Conservation (phyloP, 2,113 vertebrate species). For the Reinhardtius hippoglossoides region DNA sequence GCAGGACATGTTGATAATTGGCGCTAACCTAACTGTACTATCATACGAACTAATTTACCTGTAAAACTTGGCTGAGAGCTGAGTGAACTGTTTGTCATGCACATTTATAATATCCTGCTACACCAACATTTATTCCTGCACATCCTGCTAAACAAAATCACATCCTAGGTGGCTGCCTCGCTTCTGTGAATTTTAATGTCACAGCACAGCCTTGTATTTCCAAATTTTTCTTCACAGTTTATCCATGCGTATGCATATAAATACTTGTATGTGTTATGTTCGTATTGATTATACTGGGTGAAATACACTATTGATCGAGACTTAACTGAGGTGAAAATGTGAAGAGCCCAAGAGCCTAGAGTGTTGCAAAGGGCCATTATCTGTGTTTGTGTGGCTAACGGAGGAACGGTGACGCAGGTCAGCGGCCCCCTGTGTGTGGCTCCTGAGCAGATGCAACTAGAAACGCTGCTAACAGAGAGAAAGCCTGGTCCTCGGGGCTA, state of each 20-base stretch:
- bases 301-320: constrained; percentile 1
- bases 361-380: constrained; percentile 56
- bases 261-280: neutral
- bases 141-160: too few relatives aligned
- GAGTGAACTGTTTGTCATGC: neutral
- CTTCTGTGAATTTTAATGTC: neutral
- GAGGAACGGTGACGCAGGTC: constrained; percentile 43
- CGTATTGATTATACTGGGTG: neutral
- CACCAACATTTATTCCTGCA: neutral
- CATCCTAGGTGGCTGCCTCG: neutral
- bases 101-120: neutral
- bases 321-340: constrained; percentile 38
- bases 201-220: too few relatives aligned
- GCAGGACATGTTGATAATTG: neutral
- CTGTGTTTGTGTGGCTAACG: constrained; percentile 61
- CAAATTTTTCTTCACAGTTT: neutral
- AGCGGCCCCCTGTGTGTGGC: constrained; percentile 61
- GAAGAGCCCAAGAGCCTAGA: constrained; percentile 22
- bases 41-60: neutral
- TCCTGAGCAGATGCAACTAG: constrained; percentile 68
- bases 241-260: neutral
- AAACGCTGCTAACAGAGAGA: constrained; percentile 61
- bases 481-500: constrained; percentile 62
- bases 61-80: neutral
- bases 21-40: neutral